A percentile compares a stretch with the other conserved stretches of the same genome.
Evolutionary conservation across 1,140 invertebrate species (phyloP).

Genomic region (Eufriesea mexicana): DNA sequence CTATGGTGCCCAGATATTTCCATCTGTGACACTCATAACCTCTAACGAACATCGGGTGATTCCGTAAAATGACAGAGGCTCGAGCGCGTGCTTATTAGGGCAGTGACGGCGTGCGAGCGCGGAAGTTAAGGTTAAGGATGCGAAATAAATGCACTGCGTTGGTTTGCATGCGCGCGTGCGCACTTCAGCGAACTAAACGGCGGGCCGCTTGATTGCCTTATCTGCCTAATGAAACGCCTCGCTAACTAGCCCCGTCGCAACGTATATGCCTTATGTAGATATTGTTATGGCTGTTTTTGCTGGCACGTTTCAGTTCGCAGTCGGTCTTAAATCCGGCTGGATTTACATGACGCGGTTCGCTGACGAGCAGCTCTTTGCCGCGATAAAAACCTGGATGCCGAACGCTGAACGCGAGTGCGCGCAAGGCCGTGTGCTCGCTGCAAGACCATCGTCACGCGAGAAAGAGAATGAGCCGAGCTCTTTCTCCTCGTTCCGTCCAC

Average conservation of each 20-base stretch:
- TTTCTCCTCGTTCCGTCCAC: background rate
- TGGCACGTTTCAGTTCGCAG: conserved; percentile 51
- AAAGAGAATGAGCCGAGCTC: background rate
- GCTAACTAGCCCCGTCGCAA: conserved; percentile 72
- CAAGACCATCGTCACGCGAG: background rate
- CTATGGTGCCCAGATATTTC: background rate
- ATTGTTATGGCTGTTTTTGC: conserved; percentile 72
- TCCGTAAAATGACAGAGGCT: conserved; percentile 44
- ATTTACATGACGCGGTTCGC: conserved; percentile 64
- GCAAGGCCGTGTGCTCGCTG: conserved; percentile 2
- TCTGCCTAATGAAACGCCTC: conserved; percentile 80
- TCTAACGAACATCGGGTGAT: background rate
- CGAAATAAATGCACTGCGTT: conserved; percentile 8
- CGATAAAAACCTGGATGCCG: conserved; percentile 36
- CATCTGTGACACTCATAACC: background rate
- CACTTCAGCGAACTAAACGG: conserved; percentile 57
- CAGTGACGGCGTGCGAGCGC: conserved; percentile 25
- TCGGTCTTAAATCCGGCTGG: conserved; percentile 31
- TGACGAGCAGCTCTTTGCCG: background rate
- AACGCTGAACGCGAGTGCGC: background rate
- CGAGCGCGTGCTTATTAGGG: conserved; percentile 54
- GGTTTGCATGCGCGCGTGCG: conserved; percentile 4
- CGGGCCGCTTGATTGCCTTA: conserved; percentile 77
- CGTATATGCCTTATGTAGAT: conserved; percentile 63
- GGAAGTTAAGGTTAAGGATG: conserved; percentile 43